Base-by-base conservation (phyloP, 2,888 invertebrate genomes). In the Cosmopolites sordidus region DNA sequence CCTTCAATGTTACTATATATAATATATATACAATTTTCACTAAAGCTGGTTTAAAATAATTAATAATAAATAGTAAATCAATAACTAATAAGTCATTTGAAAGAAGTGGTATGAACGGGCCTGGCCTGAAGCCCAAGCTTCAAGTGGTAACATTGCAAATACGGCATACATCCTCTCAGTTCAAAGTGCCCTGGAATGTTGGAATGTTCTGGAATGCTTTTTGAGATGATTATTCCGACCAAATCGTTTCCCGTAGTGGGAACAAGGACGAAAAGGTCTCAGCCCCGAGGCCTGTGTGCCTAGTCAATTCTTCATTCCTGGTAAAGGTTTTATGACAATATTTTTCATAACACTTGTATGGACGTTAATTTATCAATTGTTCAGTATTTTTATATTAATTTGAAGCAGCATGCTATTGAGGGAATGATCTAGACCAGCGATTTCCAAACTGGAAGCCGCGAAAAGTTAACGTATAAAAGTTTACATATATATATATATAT, bases 141-240 rank as follows among this genome's bases (percentile, higher is more conserved):
- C 73, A 43, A 68, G 68, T 0, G 74, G 73, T 40, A 74, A 54
- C 69, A 75, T 70, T 2, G 75, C 72, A 1, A 74, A 74, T 2
- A 74, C 73, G 0, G 74, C 73, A 54, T 73, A 72, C 65, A 79
- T 72, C 63, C 77, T n/a, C n/a, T n/a, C n/a, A n/a, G n/a, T n/a
- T n/a, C n/a, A n/a, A n/a, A n/a, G n/a, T n/a, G n/a, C 60, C 75
- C 79, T 62, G 67, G 80, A 46, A 73, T 81, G 73, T 74, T 81
- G 62, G 67, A 96, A 95, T 0, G 93, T 95, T 66, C 90, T 83
- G 53, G 87, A 86, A 69, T 97, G 96, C 67, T 96, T 97, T 75
- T 93, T 93, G 53, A 97, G 78, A 70, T 97, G 96, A 71, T 97
- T 96, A 64, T 94, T 87, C 39, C 96, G 80, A 0, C 95, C 95